Evolutionary conservation across 1,140 invertebrate species (phyloP).

Genomic region (Protaetia brevitarsis): DNA sequence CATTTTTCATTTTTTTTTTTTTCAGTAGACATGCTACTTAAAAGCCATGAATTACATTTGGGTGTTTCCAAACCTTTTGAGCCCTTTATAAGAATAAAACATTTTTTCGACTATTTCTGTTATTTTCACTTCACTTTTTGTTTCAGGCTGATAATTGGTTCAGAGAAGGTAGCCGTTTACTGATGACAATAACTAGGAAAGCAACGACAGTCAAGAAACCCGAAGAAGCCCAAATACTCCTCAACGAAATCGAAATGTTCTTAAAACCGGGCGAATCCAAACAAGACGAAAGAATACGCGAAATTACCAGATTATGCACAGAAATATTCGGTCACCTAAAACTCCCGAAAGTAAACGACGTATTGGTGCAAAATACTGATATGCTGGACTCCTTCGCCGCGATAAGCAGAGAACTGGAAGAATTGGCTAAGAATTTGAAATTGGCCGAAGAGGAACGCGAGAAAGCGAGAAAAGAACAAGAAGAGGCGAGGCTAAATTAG

Average conservation of each 20-base stretch:
- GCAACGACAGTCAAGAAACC: conserved; percentile 63
- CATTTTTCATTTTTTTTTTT: too few relatives aligned
- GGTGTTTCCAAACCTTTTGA: too few relatives aligned
- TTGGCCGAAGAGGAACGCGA: conserved; percentile 54
- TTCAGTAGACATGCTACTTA: too few relatives aligned
- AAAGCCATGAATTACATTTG: too few relatives aligned
- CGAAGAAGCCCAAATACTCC: conserved; percentile 57
- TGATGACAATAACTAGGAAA: conserved; percentile 65
- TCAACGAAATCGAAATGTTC: conserved; percentile 65
- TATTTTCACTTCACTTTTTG: not conserved
- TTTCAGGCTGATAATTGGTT: conserved; percentile 70
- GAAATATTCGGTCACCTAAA: conserved; percentile 59
- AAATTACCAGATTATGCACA: conserved; percentile 63
- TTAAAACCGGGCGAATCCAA: conserved; percentile 64
- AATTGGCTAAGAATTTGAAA: conserved; percentile 58
- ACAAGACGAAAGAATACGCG: conserved; percentile 66
- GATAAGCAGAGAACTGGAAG: conserved; percentile 63
- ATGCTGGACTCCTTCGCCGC: conserved; percentile 68
- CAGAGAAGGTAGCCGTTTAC: conserved; percentile 67
- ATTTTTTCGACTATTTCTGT: too few relatives aligned
- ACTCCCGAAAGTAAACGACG: conserved; percentile 34
- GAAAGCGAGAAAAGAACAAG: conserved; percentile 46
- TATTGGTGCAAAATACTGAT: conserved; percentile 65
- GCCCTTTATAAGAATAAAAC: too few relatives aligned
- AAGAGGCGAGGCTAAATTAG: conserved; percentile 50